Percentiles rank a stretch among this genome's conserved stretches.
Conservation (phyloP, 1,140 invertebrate genomes). For the Drosophila ananassae region DNA sequence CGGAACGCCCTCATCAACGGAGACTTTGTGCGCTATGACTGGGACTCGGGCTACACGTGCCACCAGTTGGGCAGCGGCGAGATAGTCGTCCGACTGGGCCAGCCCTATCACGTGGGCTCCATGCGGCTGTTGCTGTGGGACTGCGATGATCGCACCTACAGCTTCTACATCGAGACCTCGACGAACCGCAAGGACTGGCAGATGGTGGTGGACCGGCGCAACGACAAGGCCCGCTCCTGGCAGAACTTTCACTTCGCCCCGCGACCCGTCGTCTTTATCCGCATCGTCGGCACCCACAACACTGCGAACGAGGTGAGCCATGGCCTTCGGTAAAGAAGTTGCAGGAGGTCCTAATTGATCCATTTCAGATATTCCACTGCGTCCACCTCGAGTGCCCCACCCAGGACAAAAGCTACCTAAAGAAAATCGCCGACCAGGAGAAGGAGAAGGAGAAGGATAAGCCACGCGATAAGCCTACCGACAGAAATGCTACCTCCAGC, state of each 20-base stretch:
- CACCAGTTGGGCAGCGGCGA: slow-evolving; percentile 98
- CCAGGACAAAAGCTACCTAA: slow-evolving; percentile 84
- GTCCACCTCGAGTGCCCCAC: slow-evolving; percentile 98
- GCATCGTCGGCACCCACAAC: slow-evolving; percentile 97
- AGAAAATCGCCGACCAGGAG: slow-evolving; percentile 52
- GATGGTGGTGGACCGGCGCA: slow-evolving; percentile 90
- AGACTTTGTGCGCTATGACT: slow-evolving; percentile 97
- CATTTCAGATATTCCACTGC: slow-evolving; percentile 95
- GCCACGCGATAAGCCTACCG: background rate
- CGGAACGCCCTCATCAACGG: slow-evolving; percentile 98
- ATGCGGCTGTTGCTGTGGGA: slow-evolving; percentile 98
- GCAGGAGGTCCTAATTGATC: background rate
- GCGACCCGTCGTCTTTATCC: slow-evolving; percentile 95
- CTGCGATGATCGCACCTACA: slow-evolving; percentile 98
- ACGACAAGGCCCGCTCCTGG: slow-evolving; percentile 89
- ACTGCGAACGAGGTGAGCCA: slow-evolving; percentile 95
- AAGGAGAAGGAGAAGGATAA: slow-evolving; percentile 24
- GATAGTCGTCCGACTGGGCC: slow-evolving; percentile 97
- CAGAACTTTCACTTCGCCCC: slow-evolving; percentile 93
- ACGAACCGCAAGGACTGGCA: slow-evolving; percentile 96
- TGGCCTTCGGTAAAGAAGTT: no score
- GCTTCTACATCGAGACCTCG: slow-evolving; percentile 98
- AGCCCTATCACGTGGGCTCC: slow-evolving; percentile 96
- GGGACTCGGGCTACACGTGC: slow-evolving; percentile 98
- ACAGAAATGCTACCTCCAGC: slow-evolving; percentile 54